Evolutionary conservation across 2,888 invertebrate genomes (phyloP), one percentile per base, ranked within the genome.

Genomic region (Nemapogon koenigi): DNA sequence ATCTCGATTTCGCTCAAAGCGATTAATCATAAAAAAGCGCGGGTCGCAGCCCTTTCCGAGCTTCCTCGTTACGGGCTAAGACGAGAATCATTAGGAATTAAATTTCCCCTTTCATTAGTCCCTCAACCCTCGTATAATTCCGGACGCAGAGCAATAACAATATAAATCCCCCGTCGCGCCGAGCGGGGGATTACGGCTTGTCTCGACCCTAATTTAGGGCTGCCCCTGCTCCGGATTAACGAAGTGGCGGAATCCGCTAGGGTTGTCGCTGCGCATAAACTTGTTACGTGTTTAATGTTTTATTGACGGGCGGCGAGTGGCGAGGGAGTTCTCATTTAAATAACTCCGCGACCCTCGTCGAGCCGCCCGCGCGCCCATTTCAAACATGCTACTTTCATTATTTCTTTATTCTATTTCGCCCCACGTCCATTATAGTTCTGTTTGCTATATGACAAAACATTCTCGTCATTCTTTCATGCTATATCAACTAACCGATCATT

Each of bases 81-180:
- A 78, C 75, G 78, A 71, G 75, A 76, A 78, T 78, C 78, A 78
- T 78, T 78, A 78, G 75, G 78, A 76, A 76, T 78, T 78, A 78
- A 78, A 78, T 78, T 76, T 78, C 76, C 78, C 76, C 76, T 78
- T 78, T 78, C 76, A 78, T 78, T 78, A 78, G 78, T 78, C 78
- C 76, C 78, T 75, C 76, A 76, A 76, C 76, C 78, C 76, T 78
- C 78, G 76, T 76, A 76, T 76, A 76, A 76, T 75, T 75, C 78
- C 73, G 78, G 76, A 78, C 76, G 71, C 73, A 66, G 70, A 73
- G 76, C 76, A 78, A 78, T 78, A 76, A 78, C 78, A 78, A 78
- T 78, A 76, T 76, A 76, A 76, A 76, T 78, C 78, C 78, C 78
- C 78, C 73, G 76, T 73, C 75, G 76, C 76, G 76, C 66, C 73